A percentile compares a stretch with the other conserved stretches of the same genome.
phyloP scores from a whole-genome alignment of 2,113 vertebrate species.

The Oostethus manadensis region DNA sequence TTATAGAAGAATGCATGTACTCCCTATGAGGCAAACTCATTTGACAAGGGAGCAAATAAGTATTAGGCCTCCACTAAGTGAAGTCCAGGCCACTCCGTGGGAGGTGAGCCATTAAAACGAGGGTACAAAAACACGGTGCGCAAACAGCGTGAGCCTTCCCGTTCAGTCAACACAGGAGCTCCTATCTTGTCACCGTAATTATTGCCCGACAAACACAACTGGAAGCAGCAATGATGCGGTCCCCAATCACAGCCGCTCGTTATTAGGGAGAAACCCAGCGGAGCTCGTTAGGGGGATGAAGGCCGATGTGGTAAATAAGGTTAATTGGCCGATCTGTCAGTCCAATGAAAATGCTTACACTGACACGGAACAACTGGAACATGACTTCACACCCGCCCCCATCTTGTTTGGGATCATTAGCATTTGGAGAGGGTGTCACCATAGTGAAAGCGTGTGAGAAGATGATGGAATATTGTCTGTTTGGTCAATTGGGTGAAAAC shows the following conservation, averaged over 20 bases:
- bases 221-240: conserved; percentile 40
- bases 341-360: conserved; percentile 55
- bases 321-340: conserved; percentile 79
- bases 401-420: conserved; percentile 56
- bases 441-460: not conserved
- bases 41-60: conserved; percentile 27
- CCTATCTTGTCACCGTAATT: conserved; percentile 58
- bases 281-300: conserved; percentile 73
- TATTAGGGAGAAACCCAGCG: conserved; percentile 72
- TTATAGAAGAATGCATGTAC: conserved; percentile 5
- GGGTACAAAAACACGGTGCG: conserved; percentile 7
- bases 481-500: too few species aligned
- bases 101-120: conserved; percentile 21
- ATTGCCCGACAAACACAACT: conserved; percentile 50
- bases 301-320: conserved; percentile 73
- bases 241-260: conserved; percentile 55
- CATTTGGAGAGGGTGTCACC: conserved; percentile 29
- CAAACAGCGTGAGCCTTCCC: conserved; percentile 1
- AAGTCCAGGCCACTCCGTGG: conserved; percentile 18
- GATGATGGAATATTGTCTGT: too few species aligned
- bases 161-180: conserved; percentile 19
- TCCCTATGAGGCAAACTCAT: conserved; percentile 24
- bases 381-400: conserved; percentile 27
- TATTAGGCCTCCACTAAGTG: conserved; percentile 10
- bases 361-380: conserved; percentile 64